Evolutionary conservation across 2,888 invertebrate genomes (phyloP), one percentile per base, ranked within the genome.

Genomic region (Noctua comes): DNA sequence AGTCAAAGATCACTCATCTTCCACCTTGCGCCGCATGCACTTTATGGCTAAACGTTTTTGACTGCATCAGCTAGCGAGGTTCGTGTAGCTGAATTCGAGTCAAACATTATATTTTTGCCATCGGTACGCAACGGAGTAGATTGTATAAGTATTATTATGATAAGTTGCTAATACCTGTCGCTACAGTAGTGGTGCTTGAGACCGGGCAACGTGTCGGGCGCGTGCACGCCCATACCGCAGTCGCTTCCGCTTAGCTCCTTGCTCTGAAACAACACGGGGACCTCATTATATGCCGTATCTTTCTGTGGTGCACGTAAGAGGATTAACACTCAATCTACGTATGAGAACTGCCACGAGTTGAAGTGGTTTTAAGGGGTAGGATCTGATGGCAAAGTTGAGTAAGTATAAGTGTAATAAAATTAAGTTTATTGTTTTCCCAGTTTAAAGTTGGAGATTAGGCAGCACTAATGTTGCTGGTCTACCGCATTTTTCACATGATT

Each of bases 161-260:
- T 75, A 31, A n/a, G n/a, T 24, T n/a, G 21, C 10, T 7, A 31
- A 73, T 77, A 95, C 96, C 95, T 94, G 89, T 95, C 95, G 71
- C 92, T 91, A 77, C 94, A 92, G 93, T 98, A 97, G 90, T 97
- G 97, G 77, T 97, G 97, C 88, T 97, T 97, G 77, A 98, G 96
- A 69, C 98, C 98, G 27, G 98, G 98, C 88, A 98, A 97, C 48
- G 98, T 96, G 92, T 97, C 97, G 21, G 98, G 98, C 73, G 98
- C 96, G 72, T 96, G 95, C 84, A 94, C 91, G 79, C 95, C 95
- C 93, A 95, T 93, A 73, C 94, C 93, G 88, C 93, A 92, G 48
- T 92, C 92, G 77, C 91, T 89, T 86, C 95, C 91, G 84, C 91
- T 93, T 91, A 96, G 91, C 93, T 95, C 96, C 92, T 94, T 95